phyloP scores from a whole-genome alignment of 2,113 vertebrate species.

The Sturnira hondurensis region DNA sequence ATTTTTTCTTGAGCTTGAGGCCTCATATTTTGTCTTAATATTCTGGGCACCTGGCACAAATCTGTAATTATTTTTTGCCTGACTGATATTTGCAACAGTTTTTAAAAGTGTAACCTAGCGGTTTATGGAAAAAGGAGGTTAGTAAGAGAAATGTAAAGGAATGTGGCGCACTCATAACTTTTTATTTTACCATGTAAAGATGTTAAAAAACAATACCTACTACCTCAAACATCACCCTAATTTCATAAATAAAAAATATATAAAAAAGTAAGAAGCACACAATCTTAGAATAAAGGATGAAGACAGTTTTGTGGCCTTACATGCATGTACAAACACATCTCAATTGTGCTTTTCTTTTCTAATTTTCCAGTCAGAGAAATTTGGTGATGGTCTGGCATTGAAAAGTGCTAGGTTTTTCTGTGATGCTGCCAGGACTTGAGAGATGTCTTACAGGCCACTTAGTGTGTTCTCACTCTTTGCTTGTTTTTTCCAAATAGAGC shows the following conservation, averaged over 20 bases:
- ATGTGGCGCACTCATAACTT: background rate
- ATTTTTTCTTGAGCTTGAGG: background rate
- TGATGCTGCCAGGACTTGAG: background rate
- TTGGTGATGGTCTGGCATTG: background rate
- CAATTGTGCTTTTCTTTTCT: background rate
- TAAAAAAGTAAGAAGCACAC: background rate
- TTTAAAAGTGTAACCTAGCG: background rate
- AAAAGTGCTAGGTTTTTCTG: background rate
- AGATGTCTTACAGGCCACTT: background rate
- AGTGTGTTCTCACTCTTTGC: background rate
- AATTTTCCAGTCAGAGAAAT: background rate
- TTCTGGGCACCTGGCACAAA: background rate
- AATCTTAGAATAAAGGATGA: background rate
- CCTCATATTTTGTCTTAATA: background rate
- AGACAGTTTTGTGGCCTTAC: background rate
- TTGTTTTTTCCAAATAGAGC: conserved; percentile 82
- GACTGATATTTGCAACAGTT: background rate
- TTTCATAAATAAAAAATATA: background rate
- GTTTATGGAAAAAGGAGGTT: background rate
- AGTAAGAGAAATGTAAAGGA: background rate
- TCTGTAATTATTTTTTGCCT: background rate
- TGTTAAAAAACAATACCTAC: background rate
- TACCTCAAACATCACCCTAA: background rate
- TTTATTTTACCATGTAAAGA: background rate
- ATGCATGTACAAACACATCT: background rate